Base-by-base conservation (phyloP, 2,888 invertebrate genomes). In the Sylvicola cinctus region DNA sequence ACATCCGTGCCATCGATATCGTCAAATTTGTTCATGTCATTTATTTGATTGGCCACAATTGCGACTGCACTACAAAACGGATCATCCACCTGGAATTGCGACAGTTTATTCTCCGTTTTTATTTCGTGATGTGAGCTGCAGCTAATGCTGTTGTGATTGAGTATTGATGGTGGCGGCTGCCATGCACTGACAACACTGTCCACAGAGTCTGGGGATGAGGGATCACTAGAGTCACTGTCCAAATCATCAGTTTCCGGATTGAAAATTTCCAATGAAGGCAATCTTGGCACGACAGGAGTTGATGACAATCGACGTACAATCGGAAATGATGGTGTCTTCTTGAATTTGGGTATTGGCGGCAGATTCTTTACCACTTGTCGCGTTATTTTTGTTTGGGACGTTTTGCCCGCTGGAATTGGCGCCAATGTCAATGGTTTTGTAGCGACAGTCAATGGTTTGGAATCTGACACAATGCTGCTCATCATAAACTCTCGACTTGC, bases 241-340 rank as follows among this genome's bases (percentile, higher is more conserved):
- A 84, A 67, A 47, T 88, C 87, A 49, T 88, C 87, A 5, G 78
- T 83, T 48, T 84, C 87, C 2, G 87, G 87, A 58, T 88, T 87
- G 49, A 84, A 88, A 3, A 87, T 61, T 49, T 87, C 87, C 36
- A 85, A 54, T 2, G 81, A 75, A 2, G 16, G 3, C 12, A 85
- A 58, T 41, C 79, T 74, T 0, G 83, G 81, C 36, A 79, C 61
- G 1, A 69, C 70, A 15, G 70, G 63, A 1, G 68, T 62, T 40
- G 74, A 71, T 1, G 71, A 68, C 11, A 69, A 65, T 30, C 77
- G 65, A 32, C 81, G 62, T 1, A 84, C 78, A 42, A 84, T 66
- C 2, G 83, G 81, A 47, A 68, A 67, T 49, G 70, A 53, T 45
- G 68, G 49, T 39, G 57, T 58, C 34, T 52, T 56, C 1, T 53